Percentiles rank a stretch among this genome's conserved stretches.
Conservation (phyloP, 2,113 vertebrate genomes). For the Sarotherodon lohbergeri region DNA sequence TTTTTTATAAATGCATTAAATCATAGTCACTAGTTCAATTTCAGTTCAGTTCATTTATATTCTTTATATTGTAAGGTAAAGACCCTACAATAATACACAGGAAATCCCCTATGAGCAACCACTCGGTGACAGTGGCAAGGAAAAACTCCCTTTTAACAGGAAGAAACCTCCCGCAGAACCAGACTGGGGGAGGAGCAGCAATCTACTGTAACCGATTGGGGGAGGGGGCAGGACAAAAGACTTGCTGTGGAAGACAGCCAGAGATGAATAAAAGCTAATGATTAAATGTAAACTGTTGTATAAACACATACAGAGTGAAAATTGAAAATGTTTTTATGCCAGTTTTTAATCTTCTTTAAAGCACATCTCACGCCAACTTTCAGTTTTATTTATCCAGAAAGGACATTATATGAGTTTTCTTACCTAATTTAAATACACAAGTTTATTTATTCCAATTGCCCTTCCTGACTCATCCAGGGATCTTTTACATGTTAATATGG, state of each 20-base stretch:
- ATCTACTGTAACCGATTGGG: background rate
- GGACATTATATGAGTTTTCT: background rate
- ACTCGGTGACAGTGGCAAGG: background rate
- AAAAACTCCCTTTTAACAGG: background rate
- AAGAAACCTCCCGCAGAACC: background rate
- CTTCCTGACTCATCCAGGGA: background rate
- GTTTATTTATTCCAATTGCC: fast-evolving
- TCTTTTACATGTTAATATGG: background rate
- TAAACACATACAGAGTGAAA: background rate
- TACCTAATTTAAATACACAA: background rate
- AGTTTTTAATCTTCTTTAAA: background rate
- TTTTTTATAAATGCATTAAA: background rate
- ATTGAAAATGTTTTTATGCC: background rate
- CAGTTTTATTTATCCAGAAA: background rate
- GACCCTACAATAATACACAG: background rate
- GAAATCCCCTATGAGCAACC: background rate
- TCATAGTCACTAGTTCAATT: background rate
- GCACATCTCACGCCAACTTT: fast-evolving
- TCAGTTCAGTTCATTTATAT: background rate
- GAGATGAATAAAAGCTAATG: background rate
- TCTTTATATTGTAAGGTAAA: background rate
- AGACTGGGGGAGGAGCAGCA: background rate
- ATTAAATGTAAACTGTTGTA: background rate
- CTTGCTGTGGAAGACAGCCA: background rate
- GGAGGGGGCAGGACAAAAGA: background rate